Evolutionary conservation across 2,113 vertebrate genomes (phyloP).

Genomic region (Crotalus tigris): DNA sequence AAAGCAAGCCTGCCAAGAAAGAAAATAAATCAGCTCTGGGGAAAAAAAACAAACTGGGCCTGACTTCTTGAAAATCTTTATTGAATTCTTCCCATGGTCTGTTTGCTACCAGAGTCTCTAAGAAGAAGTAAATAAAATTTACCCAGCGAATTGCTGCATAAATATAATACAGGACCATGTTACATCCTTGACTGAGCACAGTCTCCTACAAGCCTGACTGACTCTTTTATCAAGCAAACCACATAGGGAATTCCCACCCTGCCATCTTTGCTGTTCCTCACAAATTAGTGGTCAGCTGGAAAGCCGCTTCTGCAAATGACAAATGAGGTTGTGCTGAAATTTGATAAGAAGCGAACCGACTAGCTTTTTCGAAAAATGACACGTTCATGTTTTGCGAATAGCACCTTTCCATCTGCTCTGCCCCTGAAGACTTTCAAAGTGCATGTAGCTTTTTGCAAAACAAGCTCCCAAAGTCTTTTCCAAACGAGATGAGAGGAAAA

Average conservation of each 20-base stretch:
- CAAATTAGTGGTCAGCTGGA: not conserved
- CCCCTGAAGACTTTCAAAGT: not conserved
- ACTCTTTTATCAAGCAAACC: conserved; percentile 35
- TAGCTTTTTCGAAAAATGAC: not conserved
- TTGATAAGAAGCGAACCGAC: not conserved
- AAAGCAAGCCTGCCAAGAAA: not conserved
- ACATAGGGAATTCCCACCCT: conserved; percentile 21
- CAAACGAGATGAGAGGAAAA: not conserved
- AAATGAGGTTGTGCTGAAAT: not conserved
- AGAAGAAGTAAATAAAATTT: conserved; percentile 13
- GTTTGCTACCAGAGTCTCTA: not conserved
- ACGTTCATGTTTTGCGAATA: not conserved
- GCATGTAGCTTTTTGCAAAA: not conserved
- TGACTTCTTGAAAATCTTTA: conserved; percentile 3
- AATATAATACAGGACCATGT: conserved; percentile 12
- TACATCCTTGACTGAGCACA: conserved; percentile 16
- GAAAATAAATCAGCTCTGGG: not conserved
- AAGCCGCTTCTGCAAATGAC: not conserved
- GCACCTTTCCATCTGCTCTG: not conserved
- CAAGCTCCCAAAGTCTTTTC: not conserved
- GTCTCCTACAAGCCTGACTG: conserved; percentile 19
- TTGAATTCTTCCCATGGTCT: conserved; percentile 14
- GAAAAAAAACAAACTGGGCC: not conserved
- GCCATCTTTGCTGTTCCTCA: not conserved
- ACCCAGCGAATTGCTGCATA: rapidly evolving